phyloP scores from a whole-genome alignment of 2,113 vertebrate genomes.

The Corvus moneduloides region DNA sequence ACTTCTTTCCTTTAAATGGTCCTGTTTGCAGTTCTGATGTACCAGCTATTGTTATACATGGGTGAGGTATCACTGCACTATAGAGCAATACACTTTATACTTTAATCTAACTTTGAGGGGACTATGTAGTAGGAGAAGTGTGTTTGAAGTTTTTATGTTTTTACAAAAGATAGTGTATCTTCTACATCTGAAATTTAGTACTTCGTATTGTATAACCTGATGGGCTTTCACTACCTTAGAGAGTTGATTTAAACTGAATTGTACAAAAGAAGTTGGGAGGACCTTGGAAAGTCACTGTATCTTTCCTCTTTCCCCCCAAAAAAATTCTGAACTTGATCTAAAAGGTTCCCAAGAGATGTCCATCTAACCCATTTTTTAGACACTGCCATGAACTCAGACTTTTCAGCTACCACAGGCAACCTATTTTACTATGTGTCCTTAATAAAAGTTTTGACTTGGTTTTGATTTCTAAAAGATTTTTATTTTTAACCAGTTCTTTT shows the following conservation, averaged over 20 bases:
- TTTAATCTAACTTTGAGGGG: neutral
- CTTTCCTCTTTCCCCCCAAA: rapidly evolving
- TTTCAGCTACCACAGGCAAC: neutral
- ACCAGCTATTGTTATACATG: neutral
- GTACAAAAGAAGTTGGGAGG: neutral
- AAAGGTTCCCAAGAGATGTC: neutral
- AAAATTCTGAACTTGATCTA: neutral
- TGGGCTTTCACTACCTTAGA: neutral
- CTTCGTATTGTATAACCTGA: neutral
- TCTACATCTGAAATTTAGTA: neutral
- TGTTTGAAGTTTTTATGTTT: neutral
- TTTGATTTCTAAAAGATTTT: neutral
- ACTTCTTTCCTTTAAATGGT: neutral
- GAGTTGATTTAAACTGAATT: neutral
- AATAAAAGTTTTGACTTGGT: neutral
- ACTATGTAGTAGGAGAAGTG: neutral
- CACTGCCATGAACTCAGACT: neutral
- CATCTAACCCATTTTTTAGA: neutral
- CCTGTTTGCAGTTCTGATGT: neutral
- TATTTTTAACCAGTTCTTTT: neutral
- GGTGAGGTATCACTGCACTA: neutral
- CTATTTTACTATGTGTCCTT: neutral
- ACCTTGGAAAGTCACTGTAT: neutral
- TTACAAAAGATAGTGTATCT: neutral
- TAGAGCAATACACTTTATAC: neutral